Base-by-base conservation (phyloP, 2,797 vertebrate genomes). In the Sardinella longiceps region DNA sequence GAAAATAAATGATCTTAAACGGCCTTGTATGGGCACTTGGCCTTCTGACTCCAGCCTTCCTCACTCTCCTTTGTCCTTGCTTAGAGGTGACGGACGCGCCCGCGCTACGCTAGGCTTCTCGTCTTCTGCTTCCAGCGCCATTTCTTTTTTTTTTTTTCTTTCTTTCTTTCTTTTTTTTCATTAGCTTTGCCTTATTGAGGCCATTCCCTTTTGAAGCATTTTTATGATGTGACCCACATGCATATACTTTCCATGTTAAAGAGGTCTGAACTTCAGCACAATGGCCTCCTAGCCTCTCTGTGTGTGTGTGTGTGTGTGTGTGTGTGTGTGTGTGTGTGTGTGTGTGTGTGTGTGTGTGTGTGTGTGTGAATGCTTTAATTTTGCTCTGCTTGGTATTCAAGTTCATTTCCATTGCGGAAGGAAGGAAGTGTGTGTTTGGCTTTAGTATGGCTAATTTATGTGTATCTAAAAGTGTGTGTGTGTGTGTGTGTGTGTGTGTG, bases 231-330 rank as follows among this genome's bases (percentile, higher is more conserved):
- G 83, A 81, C 85, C 89, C 85, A 70, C 84, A 10, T 81, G 85
- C 92, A 91, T 87, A 87, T 92, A 91, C 89, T 77, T 18, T 85
- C 92, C 92, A 93, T 89, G 92, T 84, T 81, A 82, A 77, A 39
- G 70, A 77, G 70, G 33, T 20, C 70, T 77, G 70, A 77, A 77
- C 70, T 77, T 43, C 66, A 70, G 30, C 66, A 74, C 66, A 74
- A 39, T 77, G 37, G 37, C 70, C 70, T 77, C 4, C 70, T 77
- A 33, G 70, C 37, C 70, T 77, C 15, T 43, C 14, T 39, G 66
- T 18, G 66, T 18, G 15, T 74, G 66, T 20, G 30, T 74, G 33
- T 74, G 14, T 39, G 66, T 74, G 66, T 74, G 28, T 70, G 25
- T 70, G 28, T 33, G 63, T 33, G 28, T 70, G 63, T 70, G 63